Conservation (phyloP, 2,888 invertebrate genomes). For the Lepetodrilus schrolli region DNA sequence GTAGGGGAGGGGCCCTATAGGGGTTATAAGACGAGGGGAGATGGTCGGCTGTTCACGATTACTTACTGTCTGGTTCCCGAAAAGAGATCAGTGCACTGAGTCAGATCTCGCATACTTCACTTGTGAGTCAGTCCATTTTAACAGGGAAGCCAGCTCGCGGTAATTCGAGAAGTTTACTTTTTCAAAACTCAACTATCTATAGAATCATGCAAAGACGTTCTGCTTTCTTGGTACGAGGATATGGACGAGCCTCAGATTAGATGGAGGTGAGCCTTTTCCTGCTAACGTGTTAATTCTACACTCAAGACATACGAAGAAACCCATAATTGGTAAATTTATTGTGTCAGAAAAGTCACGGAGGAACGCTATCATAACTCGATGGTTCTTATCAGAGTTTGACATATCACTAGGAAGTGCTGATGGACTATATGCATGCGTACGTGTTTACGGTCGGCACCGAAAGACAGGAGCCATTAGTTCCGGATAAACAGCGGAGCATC, state of each 20-base stretch:
- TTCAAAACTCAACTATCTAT: slow-evolving; percentile 17
- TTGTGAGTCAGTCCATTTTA: too few species aligned
- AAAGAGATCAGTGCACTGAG: slow-evolving; percentile 27
- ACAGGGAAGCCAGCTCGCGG: not conserved
- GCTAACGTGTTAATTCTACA: too few species aligned
- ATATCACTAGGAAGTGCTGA: not conserved
- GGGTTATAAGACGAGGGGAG: not conserved
- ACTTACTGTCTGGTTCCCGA: not conserved
- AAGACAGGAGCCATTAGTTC: too few species aligned
- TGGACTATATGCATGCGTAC: not conserved
- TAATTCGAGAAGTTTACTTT: not conserved
- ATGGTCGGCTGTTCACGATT: not conserved
- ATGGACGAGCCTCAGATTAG: not conserved
- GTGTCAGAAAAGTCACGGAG: not conserved
- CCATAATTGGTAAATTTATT: not conserved
- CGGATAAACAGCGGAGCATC: not conserved
- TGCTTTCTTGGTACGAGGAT: not conserved
- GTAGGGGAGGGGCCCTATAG: not conserved
- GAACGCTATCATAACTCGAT: not conserved
- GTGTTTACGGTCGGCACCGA: not conserved
- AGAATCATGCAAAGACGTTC: not conserved
- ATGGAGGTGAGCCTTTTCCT: too few species aligned
- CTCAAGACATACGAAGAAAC: not conserved
- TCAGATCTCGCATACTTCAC: slow-evolving; percentile 25
- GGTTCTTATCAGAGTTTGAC: slow-evolving; percentile 15